A percentile compares a stretch with the other conserved stretches of the same genome.
Evolutionary conservation across 2,888 invertebrate species (phyloP).

Genomic region (Eurytoma californica): DNA sequence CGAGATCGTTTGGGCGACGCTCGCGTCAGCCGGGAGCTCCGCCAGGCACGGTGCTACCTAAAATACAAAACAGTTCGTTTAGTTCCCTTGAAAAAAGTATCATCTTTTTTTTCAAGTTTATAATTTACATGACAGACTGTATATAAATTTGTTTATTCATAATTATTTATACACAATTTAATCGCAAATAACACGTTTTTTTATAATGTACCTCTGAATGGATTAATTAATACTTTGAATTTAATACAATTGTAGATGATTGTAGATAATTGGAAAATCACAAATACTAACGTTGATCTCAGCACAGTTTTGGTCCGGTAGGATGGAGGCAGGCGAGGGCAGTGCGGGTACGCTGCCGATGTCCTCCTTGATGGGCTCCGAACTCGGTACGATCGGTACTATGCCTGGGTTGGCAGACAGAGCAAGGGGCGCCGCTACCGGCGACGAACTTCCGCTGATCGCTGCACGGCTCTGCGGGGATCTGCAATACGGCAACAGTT

Average conservation of each 20-base stretch:
- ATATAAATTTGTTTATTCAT: too few relatives aligned
- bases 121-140: too few relatives aligned
- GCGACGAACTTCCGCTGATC: conserved; percentile 64
- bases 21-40: conserved; percentile 80
- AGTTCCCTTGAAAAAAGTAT: too few relatives aligned
- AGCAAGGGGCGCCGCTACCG: conserved; percentile 64
- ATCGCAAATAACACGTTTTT: too few relatives aligned
- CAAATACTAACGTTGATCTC: conserved; percentile 60
- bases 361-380: conserved; percentile 65
- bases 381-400: conserved; percentile 62
- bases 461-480: conserved; percentile 65
- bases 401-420: conserved; percentile 63
- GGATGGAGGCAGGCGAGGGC: conserved; percentile 63
- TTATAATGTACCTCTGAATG: too few relatives aligned
- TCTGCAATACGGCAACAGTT: conserved; percentile 55
- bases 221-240: too few relatives aligned
- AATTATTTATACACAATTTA: too few relatives aligned
- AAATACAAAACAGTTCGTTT: too few relatives aligned
- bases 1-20: conserved; percentile 69
- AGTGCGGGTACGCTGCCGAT: conserved; percentile 60
- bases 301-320: conserved; percentile 65
- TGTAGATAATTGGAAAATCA: too few relatives aligned
- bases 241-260: too few relatives aligned
- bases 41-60: conserved; percentile 2
- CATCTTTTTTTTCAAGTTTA: too few relatives aligned